phyloP scores from a whole-genome alignment of 2,113 vertebrate species.

The Piprites chloris region DNA sequence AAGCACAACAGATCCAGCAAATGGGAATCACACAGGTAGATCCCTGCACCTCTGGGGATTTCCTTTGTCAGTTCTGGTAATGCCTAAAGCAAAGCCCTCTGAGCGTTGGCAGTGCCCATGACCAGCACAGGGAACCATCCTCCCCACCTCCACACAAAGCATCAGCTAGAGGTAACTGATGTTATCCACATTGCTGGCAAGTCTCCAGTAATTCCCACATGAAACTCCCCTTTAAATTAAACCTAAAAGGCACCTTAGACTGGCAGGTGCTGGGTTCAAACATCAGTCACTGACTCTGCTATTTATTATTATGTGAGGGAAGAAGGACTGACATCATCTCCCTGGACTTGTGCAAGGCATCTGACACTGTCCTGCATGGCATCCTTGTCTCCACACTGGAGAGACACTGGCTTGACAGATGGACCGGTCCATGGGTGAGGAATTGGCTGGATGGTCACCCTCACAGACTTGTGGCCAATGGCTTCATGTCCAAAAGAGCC shows the following conservation, averaged over 20 bases:
- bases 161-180: neutral
- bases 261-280: neutral
- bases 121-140: neutral
- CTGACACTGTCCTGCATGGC: neutral
- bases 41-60: neutral
- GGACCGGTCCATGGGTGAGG: neutral
- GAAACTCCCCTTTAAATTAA: neutral
- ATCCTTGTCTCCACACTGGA: neutral
- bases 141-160: neutral
- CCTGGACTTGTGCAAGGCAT: neutral
- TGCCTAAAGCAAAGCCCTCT: neutral
- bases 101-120: neutral
- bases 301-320: neutral
- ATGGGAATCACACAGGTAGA: neutral
- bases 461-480: rapidly evolving
- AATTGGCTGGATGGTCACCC: neutral
- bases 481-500: neutral
- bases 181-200: neutral
- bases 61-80: neutral
- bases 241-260: neutral
- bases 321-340: neutral
- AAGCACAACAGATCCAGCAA: too few species aligned
- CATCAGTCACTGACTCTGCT: neutral
- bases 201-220: neutral
- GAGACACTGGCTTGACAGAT: too few species aligned